Evolutionary conservation across 1,140 invertebrate genomes (phyloP), one percentile per base, ranked within the genome.

Genomic region (Euglossa dilemma): DNA sequence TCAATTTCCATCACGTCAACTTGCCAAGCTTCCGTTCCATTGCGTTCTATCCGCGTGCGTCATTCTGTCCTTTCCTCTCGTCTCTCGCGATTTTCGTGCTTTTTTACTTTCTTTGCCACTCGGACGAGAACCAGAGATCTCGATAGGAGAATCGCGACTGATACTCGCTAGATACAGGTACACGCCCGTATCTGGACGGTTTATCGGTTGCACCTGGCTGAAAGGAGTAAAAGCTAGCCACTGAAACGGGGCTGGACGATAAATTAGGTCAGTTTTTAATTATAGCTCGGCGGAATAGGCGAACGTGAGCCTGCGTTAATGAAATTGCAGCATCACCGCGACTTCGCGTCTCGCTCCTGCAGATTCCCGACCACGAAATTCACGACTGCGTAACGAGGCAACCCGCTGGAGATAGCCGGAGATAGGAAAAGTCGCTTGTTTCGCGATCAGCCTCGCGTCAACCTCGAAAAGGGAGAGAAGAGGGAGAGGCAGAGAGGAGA

Each of bases 1-100:
- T 72, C 79, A 87, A 91, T 91, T 91, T 91, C 71, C 85, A 85
- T 91, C 90, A 91, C 90, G 90, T 91, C 85, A 80, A 78, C 36
- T 47, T 59, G 61, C n/a, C 57, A 25, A 59, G n/a, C 80, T 61
- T 69, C 64, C 64, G 47, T 57, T 57, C 50, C n/a, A 66, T 75
- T 52, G 54, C n/a, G 11, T 63, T 73, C 61, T 28, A 16, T 23
- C 57, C 1, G 14, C 28, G 0, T n/a, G 6, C 52, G 43, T 25
- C 28, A 28, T n/a, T 25, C 36, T 36, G 1, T 36, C 36, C 36
- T 36, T 36, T 36, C 36, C 36, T 4, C 1, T 2, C 36, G 1
- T 36, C 36, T 36, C 36, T 36, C 23, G 7, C 8, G 6, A 5
- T 16, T n/a, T 2, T 3, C 43, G 69, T 50, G 11, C 6, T 25